Evolutionary conservation across 2,113 vertebrate genomes (phyloP).

Genomic region (Setophaga kirtlandii): DNA sequence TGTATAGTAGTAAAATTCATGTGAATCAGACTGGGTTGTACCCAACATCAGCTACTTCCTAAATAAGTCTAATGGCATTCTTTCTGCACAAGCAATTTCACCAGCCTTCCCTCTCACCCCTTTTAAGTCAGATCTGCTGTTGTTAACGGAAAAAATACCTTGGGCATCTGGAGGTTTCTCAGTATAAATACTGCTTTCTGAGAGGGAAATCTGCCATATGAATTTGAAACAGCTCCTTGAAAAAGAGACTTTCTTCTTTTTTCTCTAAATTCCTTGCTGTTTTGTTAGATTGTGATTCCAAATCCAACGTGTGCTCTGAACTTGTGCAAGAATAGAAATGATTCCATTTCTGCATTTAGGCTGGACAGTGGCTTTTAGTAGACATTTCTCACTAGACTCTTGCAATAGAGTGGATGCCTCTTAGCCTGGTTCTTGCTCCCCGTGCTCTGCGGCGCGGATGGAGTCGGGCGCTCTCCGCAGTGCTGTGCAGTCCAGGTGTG

Average conservation of each 20-base stretch:
- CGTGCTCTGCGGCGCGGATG: not conserved
- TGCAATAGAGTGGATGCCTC: not conserved
- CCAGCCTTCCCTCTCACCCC: not conserved
- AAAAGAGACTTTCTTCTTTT: not conserved
- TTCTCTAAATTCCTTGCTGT: not conserved
- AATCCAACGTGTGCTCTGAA: not conserved
- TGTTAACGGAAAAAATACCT: not conserved
- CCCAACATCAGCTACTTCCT: not conserved
- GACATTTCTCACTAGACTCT: not conserved
- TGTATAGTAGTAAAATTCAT: not conserved
- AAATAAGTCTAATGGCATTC: not conserved
- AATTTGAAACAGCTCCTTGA: not conserved
- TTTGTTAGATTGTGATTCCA: not conserved
- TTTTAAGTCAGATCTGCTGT: not conserved
- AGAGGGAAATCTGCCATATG: not conserved
- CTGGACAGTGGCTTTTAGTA: not conserved
- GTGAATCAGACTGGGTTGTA: not conserved
- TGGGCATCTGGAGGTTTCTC: not conserved
- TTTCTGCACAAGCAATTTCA: not conserved
- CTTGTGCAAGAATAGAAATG: not conserved
- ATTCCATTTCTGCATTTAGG: not conserved
- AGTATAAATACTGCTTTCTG: not conserved
- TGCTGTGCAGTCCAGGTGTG: fast-evolving
- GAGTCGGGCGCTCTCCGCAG: not conserved
- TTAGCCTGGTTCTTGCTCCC: not conserved